Evolutionary conservation across 1,140 invertebrate genomes (phyloP), one percentile per base, ranked within the genome.

Genomic region (Choristoneura fumiferana): DNA sequence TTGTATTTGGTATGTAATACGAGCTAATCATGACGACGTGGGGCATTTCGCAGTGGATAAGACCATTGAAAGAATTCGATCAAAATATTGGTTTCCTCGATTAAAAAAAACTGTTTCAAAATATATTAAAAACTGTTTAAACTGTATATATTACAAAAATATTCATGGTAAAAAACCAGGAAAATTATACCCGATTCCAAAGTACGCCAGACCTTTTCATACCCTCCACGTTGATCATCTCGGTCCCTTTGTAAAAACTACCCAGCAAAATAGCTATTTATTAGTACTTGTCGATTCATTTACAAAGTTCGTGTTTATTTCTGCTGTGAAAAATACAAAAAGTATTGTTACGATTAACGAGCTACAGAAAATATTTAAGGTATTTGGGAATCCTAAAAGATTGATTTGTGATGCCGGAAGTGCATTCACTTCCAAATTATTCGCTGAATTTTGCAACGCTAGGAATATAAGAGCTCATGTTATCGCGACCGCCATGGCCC

Each of bases 251-350:
- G 14, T 60, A 2, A 29, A 57, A 14, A 71, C 65, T 5, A 63
- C 62, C 13, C 65, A 71, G 34, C 54, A 60, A 22, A 81, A 84
- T 58, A 49, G 56, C n/a, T 62, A 81, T 61, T 61, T 82, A 8
- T 62, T 86, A 0, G 69, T 61, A 1, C 57, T 84, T 2, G 61
- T 78, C 2, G 78, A 84, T 62, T 67, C 60, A 3, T 85, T 83
- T 66, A 63, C 67, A 0, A 81, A 84, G 29, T 84, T 52, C 9
- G 40, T 52, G 8, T 12, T 43, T 34, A 17, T n/a, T n/a, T n/a
- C n/a, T n/a, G n/a, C n/a, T n/a, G n/a, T n/a, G n/a, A n/a, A n/a
- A n/a, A n/a, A n/a, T 22, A 52, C 49, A 36, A 53, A 39, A 36
- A 12, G 40, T 9, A 17, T 36, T 14, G 13, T 14, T 12, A 35